Conservation (phyloP, 2,113 vertebrate genomes). For the Herpetotheres cachinnans region DNA sequence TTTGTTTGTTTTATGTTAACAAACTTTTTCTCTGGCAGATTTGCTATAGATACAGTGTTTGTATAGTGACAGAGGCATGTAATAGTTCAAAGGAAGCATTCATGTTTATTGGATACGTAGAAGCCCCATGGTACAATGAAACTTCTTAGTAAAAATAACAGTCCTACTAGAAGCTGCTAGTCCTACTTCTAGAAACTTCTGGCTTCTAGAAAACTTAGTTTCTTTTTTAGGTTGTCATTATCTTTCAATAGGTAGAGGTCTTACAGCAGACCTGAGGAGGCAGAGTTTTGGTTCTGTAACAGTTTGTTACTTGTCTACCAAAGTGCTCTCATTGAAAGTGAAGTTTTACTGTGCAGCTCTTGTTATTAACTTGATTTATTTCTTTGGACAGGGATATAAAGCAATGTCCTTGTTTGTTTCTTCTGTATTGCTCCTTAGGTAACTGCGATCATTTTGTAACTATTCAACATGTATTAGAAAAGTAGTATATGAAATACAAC, state of each 20-base stretch:
- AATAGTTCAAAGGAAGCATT: neutral
- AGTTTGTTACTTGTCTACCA: neutral
- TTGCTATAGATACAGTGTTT: neutral
- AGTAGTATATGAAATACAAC: neutral
- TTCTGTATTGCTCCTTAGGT: neutral
- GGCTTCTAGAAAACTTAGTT: neutral
- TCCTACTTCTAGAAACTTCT: neutral
- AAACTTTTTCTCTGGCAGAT: neutral
- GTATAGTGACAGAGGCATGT: neutral
- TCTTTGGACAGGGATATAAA: neutral
- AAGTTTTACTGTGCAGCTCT: neutral
- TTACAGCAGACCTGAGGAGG: neutral
- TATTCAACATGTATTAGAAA: neutral
- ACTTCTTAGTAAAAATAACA: neutral
- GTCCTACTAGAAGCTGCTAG: neutral
- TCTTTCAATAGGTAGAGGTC: neutral
- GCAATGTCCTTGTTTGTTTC: neutral
- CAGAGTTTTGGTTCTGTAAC: neutral
- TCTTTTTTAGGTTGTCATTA: neutral
- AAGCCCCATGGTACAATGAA: neutral
- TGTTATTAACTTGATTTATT: neutral
- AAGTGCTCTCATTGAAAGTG: neutral
- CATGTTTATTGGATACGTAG: neutral
- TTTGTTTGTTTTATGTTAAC: neutral
- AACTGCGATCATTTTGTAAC: neutral